phyloP scores from a whole-genome alignment of 2,113 vertebrate genomes.

The Paratilapia polleni region DNA sequence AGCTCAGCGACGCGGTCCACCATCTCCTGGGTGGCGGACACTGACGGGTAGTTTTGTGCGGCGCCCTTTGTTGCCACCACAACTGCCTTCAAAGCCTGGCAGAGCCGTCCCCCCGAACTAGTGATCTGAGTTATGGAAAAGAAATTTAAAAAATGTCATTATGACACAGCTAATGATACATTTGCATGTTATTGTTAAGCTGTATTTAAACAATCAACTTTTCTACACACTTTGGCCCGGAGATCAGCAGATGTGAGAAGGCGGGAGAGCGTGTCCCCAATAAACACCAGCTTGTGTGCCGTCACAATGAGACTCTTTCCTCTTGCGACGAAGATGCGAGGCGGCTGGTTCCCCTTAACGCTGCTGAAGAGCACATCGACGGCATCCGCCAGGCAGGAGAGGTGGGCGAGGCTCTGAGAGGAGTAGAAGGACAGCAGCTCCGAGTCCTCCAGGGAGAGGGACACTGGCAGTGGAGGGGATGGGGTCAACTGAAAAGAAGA shows the following conservation, averaged over 20 bases:
- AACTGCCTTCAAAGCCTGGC: slow-evolving; percentile 86
- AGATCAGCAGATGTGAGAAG: slow-evolving; percentile 85
- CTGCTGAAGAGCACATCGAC: slow-evolving; percentile 86
- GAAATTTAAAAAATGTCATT: no score
- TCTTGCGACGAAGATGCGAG: slow-evolving; percentile 86
- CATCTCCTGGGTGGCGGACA: slow-evolving; percentile 86
- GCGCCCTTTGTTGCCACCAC: slow-evolving; percentile 90
- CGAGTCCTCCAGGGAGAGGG: slow-evolving; percentile 84
- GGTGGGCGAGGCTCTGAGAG: slow-evolving; percentile 87
- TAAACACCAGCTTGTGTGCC: slow-evolving; percentile 91
- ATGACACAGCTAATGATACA: neutral
- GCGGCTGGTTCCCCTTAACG: slow-evolving; percentile 86
- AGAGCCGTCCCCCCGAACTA: slow-evolving; percentile 84
- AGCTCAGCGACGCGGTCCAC: slow-evolving; percentile 86
- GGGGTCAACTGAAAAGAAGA: slow-evolving; percentile 69
- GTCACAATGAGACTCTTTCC: slow-evolving; percentile 89
- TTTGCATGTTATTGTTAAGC: no score
- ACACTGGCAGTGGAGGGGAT: slow-evolving; percentile 69
- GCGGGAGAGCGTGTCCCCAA: slow-evolving; percentile 89
- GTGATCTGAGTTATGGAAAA: slow-evolving; percentile 75
- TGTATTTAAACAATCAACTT: neutral
- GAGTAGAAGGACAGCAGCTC: slow-evolving; percentile 91
- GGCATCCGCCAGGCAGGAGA: slow-evolving; percentile 84
- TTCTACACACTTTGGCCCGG: slow-evolving; percentile 76
- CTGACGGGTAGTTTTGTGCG: slow-evolving; percentile 88